These are phyloP conservation scores for Platysteira castanea DNA, from an alignment of 2,113 vertebrate genomes.

Conservation along the genomic window DNA sequence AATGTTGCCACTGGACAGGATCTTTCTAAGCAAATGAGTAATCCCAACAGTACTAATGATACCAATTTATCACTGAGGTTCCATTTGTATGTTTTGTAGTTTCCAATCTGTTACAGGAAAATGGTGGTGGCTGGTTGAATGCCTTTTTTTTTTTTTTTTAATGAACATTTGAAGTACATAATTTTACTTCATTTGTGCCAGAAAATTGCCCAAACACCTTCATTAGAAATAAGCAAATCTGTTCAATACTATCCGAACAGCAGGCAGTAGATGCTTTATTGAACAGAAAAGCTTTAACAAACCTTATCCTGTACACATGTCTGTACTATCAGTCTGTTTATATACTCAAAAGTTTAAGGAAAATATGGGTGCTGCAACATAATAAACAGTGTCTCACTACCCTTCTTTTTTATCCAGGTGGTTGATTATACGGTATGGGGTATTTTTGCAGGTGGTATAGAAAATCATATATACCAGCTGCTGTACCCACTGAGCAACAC, in stretches of 20 bases:
- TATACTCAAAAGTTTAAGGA: constrained; percentile 47
- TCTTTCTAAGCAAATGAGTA: constrained; percentile 67
- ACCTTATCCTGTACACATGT: constrained; percentile 64
- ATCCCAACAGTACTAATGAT: constrained; percentile 61
- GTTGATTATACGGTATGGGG: constrained; percentile 75
- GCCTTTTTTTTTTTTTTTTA: constrained; percentile 29
- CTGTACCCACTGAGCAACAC: constrained; percentile 67
- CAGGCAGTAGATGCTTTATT: constrained; percentile 76
- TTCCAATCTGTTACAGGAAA: constrained; percentile 70
- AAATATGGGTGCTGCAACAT: constrained; percentile 67
- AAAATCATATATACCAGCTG: constrained; percentile 75
- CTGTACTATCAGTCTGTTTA: constrained; percentile 62
- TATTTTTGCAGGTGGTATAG: constrained; percentile 78
- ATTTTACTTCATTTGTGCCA: constrained; percentile 73
- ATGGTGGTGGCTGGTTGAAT: constrained; percentile 46
- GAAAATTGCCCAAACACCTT: constrained; percentile 75
- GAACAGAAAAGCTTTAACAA: constrained; percentile 76
- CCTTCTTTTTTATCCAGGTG: constrained; percentile 70
- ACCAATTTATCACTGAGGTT: constrained; percentile 70
- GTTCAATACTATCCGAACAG: constrained; percentile 69
- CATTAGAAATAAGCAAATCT: constrained; percentile 77
- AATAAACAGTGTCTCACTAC: constrained; percentile 62
- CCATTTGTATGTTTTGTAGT: constrained; percentile 56
- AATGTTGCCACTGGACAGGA: constrained; percentile 36
- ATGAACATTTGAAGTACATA: constrained; percentile 72